These are phyloP conservation scores for Diorhabda carinulata DNA, from an alignment of 1,140 invertebrate genomes.

Conservation along the genomic window DNA sequence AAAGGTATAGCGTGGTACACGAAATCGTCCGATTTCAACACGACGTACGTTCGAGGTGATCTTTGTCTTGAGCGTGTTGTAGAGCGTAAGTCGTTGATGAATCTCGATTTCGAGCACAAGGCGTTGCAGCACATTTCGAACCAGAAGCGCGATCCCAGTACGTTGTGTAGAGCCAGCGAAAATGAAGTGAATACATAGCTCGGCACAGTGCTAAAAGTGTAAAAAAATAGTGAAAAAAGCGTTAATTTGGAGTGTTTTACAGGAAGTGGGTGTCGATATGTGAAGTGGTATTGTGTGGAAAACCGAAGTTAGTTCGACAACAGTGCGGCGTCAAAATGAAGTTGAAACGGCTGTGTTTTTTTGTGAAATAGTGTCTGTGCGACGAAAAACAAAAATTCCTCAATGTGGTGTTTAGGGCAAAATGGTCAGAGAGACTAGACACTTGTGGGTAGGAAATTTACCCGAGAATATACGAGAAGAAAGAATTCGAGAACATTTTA, in stretches of 20 bases:
- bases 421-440: slow-evolving; percentile 99
- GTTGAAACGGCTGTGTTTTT: slow-evolving; percentile 45
- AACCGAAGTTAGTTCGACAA: slow-evolving; percentile 19
- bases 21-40: slow-evolving; percentile 36
- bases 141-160: slow-evolving; percentile 38
- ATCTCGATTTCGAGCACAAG: slow-evolving; percentile 28
- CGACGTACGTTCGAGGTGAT: slow-evolving; percentile 29
- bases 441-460: slow-evolving; percentile 99
- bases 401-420: slow-evolving; percentile 73
- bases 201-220: slow-evolving; percentile 39
- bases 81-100: slow-evolving; percentile 8
- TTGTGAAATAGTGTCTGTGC: slow-evolving; percentile 47
- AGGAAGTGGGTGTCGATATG: slow-evolving; percentile 28
- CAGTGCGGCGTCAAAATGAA: slow-evolving; percentile 34
- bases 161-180: slow-evolving; percentile 45
- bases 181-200: slow-evolving; percentile 41
- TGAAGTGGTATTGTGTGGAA: slow-evolving; percentile 32
- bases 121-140: slow-evolving; percentile 41
- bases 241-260: slow-evolving; percentile 11
- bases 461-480: slow-evolving; percentile 97
- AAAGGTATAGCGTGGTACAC: slow-evolving; percentile 41
- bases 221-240: slow-evolving; percentile 23
- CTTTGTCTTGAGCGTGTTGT: slow-evolving; percentile 16
- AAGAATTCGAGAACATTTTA: slow-evolving; percentile 92
- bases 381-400: slow-evolving; percentile 56